Evolutionary conservation across 2,797 vertebrate species (phyloP), one percentile per base, ranked within the genome.

Genomic region (Lagodon rhomboides): DNA sequence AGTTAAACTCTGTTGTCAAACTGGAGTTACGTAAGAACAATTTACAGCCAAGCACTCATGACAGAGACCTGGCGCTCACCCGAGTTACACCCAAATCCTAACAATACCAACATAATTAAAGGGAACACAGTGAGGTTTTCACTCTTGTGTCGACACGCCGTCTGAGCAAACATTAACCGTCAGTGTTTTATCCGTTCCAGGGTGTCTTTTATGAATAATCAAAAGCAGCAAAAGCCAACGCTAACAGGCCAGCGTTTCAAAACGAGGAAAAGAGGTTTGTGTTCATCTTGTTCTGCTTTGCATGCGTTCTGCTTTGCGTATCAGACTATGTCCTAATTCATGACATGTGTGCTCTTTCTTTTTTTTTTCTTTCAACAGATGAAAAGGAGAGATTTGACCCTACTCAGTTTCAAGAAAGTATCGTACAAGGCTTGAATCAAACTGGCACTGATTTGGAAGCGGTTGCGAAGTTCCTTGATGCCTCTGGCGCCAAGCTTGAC

Each of bases 171-270:
- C n/a, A 16, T 62, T 22, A 50, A 82, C 64, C 2, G 0, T 54
- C 2, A 68, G 2, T 66, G 6, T 53, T 47, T 62, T 64, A 15
- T 86, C 55, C 68, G 13, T 83, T 77, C 68, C 79, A 98, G 96
- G 91, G 97, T 97, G 96, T 98, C 96, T 99, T 99, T 99, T 99
- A 99, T 99, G 98, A 99, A 97, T 99, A 99, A 99, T 99, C 98
- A 98, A 97, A 99, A 98, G 98, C 98, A 98, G 96, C 98, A 98
- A 95, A 99, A 99, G 96, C 98, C 98, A 94, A 99, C 98, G 97
- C 97, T 99, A 96, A 99, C 98, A 79, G 98, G 98, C 95, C 98
- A 99, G 97, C 98, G 98, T 96, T 99, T 99, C 96, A 99, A 99
- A 96, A 99, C 98, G 82, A 96, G 98, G 90, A 99, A 99, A 96